phyloP scores from a whole-genome alignment of 1,140 invertebrate genomes.

The Lepidotrigona ventralis region DNA sequence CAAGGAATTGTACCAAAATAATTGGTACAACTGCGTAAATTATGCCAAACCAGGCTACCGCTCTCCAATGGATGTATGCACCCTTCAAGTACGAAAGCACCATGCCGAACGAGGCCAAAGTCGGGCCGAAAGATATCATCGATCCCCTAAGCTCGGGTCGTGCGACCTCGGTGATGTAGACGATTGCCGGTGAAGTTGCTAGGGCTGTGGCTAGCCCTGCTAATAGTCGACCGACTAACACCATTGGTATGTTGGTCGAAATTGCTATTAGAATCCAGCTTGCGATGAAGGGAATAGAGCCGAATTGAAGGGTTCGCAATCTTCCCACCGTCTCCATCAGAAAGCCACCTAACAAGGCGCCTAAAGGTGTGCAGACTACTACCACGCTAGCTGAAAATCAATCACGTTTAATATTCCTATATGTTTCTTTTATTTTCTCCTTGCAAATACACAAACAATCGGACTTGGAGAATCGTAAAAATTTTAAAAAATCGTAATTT shows the following conservation, averaged over 20 bases:
- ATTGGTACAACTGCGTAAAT: conserved; percentile 81
- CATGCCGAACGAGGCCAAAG: conserved; percentile 81
- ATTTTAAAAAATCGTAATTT: too few species aligned
- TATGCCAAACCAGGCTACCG: conserved; percentile 81
- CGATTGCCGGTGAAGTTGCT: conserved; percentile 82
- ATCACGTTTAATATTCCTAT: background rate
- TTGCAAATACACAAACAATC: too few species aligned
- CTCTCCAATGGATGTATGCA: conserved; percentile 82
- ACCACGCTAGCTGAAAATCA: conserved; percentile 80
- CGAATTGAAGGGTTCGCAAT: conserved; percentile 82
- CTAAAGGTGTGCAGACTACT: conserved; percentile 80
- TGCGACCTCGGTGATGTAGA: conserved; percentile 84
- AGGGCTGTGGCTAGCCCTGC: conserved; percentile 82
- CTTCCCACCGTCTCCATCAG: conserved; percentile 84
- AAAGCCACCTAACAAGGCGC: conserved; percentile 80
- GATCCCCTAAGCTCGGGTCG: conserved; percentile 82
- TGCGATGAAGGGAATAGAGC: conserved; percentile 82
- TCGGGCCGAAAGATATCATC: conserved; percentile 80
- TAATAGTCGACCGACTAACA: conserved; percentile 84
- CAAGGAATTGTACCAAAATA: conserved; percentile 80
- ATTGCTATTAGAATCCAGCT: conserved; percentile 84
- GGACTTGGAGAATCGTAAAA: too few species aligned
- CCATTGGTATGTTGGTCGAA: conserved; percentile 76
- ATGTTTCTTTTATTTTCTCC: too few species aligned
- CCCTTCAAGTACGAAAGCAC: conserved; percentile 83